Conservation (phyloP, 2,113 vertebrate species). For the Anseranas semipalmata region DNA sequence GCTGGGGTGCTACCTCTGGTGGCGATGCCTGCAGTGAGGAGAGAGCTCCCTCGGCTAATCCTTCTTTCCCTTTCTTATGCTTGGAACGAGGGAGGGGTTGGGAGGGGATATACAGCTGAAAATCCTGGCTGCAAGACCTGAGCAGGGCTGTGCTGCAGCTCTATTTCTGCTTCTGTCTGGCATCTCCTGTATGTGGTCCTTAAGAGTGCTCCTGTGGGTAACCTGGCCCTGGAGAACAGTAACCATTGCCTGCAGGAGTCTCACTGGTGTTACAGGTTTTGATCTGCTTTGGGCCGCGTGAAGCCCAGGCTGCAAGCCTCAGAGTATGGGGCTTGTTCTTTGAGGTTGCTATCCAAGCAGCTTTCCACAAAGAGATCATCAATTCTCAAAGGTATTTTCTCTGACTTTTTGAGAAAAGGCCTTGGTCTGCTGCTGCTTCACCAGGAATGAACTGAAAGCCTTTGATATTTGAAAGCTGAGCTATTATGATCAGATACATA, state of each 20-base stretch:
- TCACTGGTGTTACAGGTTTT: not conserved
- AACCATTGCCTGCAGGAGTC: not conserved
- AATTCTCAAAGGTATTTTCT: not conserved
- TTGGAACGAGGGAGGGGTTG: not conserved
- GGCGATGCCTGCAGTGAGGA: not conserved
- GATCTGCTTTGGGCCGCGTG: not conserved
- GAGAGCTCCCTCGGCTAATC: not conserved
- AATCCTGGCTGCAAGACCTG: not conserved
- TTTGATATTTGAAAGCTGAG: conserved; percentile 12
- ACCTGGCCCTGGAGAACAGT: not conserved
- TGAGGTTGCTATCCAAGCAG: not conserved
- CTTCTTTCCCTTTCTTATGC: not conserved
- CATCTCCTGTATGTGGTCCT: not conserved
- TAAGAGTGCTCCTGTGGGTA: not conserved
- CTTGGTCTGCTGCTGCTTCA: not conserved
- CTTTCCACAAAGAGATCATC: not conserved
- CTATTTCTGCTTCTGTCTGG: not conserved
- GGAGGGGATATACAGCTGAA: not conserved
- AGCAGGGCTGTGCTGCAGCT: not conserved
- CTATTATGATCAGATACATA: not conserved
- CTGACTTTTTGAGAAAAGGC: not conserved
- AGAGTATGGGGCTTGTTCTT: not conserved
- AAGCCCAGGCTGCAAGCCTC: not conserved
- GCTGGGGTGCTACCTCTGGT: fast-evolving
- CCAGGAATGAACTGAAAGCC: not conserved